Percentiles rank a stretch among this genome's conserved stretches.
Evolutionary conservation across 2,113 vertebrate species (phyloP).

Genomic region (Callaeas wilsoni): DNA sequence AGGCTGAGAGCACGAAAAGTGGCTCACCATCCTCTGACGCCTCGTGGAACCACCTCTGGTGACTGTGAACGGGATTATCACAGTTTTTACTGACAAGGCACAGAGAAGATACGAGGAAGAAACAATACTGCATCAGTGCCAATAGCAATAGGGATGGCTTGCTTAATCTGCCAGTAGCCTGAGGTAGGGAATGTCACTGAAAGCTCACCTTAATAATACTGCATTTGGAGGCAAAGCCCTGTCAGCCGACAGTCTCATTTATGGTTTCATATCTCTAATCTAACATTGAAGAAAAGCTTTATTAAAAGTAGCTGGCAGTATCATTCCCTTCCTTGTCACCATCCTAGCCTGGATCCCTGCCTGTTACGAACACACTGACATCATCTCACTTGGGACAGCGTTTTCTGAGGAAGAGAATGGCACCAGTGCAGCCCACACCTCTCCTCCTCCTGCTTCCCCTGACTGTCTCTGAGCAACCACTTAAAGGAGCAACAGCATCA

Average conservation of each 20-base stretch:
- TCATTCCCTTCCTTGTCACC: background rate
- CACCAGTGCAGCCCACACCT: background rate
- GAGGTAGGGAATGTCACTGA: background rate
- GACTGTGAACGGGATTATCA: background rate
- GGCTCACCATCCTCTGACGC: background rate
- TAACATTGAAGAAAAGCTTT: background rate
- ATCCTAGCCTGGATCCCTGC: background rate
- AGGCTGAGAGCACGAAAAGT: background rate
- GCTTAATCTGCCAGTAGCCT: background rate
- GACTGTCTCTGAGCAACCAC: background rate
- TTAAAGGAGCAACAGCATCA: background rate
- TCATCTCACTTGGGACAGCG: background rate
- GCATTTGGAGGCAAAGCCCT: slow-evolving; percentile 12
- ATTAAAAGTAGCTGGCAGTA: slow-evolving; percentile 16
- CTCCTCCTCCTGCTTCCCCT: background rate
- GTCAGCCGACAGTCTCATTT: background rate
- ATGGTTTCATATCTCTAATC: background rate
- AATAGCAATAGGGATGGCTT: background rate
- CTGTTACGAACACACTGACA: background rate
- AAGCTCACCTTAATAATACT: background rate
- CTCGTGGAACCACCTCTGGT: background rate
- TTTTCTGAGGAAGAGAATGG: background rate
- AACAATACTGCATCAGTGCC: background rate
- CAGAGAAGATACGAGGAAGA: background rate
- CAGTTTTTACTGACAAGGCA: background rate